Evolutionary conservation across 2,797 vertebrate species (phyloP).

Genomic region (Acipenser oxyrinchus): DNA sequence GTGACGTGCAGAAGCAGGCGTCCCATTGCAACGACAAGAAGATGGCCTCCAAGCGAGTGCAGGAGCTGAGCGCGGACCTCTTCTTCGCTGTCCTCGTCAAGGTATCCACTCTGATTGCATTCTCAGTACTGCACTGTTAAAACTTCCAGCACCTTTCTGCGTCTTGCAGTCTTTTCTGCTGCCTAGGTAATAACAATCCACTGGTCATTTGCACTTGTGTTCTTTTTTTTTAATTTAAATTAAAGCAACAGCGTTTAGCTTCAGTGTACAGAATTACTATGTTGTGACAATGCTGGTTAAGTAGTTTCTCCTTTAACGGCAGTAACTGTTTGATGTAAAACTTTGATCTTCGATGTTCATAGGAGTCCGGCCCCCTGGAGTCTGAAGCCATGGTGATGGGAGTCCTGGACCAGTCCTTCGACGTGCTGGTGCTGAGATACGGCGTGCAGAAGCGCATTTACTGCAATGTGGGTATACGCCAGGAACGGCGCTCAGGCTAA

Average conservation of each 20-base stretch:
- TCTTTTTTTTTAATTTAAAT: no score
- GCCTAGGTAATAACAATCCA: not conserved
- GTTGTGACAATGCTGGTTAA: conserved; percentile 2
- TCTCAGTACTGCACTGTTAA: not conserved
- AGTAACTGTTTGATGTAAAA: conserved; percentile 6
- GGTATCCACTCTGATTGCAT: conserved; percentile 45
- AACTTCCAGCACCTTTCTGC: no score
- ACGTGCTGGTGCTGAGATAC: conserved; percentile 82
- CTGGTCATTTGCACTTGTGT: no score
- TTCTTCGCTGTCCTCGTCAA: conserved; percentile 87
- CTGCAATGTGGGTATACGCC: conserved; percentile 74
- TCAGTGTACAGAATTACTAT: not conserved
- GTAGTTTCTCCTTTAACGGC: conserved; percentile 6
- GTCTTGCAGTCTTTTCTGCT: not conserved
- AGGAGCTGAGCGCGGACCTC: conserved; percentile 82
- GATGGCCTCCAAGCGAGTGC: conserved; percentile 80
- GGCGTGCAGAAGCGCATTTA: conserved; percentile 94
- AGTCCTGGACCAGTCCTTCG: conserved; percentile 86
- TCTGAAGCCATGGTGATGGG: conserved; percentile 97
- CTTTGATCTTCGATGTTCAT: not conserved
- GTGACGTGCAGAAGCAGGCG: conserved; percentile 68
- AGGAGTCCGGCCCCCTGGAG: conserved; percentile 90
- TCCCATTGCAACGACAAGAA: conserved; percentile 85
- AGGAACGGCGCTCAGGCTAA: conserved; percentile 31
- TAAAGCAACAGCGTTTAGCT: no score